Percentiles rank a stretch among this genome's conserved stretches.
Conservation (phyloP, 2,113 vertebrate species). For the cat (Felis catus) region F.catus_Fca126_mat1.0 CM031423.1:63549001-63549500, state of each 20-base stretch:
- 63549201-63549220: not conserved
- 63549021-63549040: not conserved
- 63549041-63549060: not conserved
- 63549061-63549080: not conserved
- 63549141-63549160: not conserved
- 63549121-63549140: not conserved
- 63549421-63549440: not conserved
- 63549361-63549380: not conserved
- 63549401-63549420: not conserved
- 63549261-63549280: not conserved
- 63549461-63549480: not conserved
- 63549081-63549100: not conserved
- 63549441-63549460: not conserved
- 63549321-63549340: not conserved
- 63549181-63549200: not conserved
- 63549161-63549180: not conserved
- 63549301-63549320: not conserved
- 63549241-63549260: not conserved
- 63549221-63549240: not conserved
- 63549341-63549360: not conserved
- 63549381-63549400: not conserved
- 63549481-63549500: not conserved
- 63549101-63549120: not conserved
- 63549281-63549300: not conserved
- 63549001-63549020: not conserved